phyloP scores from a whole-genome alignment of 2,888 invertebrate genomes.

The Dysmachus trigonus region DNA sequence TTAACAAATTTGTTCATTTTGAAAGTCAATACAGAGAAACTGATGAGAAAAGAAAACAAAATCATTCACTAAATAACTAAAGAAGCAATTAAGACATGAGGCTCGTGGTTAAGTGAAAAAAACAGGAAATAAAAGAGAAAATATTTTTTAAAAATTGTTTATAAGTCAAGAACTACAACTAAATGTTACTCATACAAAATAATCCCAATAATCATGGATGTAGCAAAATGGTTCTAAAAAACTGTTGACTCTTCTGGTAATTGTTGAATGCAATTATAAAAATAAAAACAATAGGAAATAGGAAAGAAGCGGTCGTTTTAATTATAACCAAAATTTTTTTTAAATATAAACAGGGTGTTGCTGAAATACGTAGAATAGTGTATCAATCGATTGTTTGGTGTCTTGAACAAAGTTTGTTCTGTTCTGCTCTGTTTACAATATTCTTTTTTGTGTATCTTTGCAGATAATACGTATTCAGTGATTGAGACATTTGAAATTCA shows the following conservation, averaged over 20 bases:
- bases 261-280: constrained; percentile 18
- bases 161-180: not conserved
- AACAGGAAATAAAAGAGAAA: not conserved
- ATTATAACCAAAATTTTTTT: not conserved
- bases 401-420: too few species aligned
- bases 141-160: constrained; percentile 30
- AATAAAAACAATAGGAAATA: constrained; percentile 15
- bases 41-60: not conserved
- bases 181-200: not conserved
- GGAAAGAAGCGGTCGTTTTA: not conserved
- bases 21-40: not conserved
- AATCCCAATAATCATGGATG: not conserved
- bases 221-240: not conserved
- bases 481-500: too few species aligned
- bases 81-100: not conserved
- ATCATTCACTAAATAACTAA: not conserved
- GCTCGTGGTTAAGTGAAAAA: not conserved
- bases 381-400: too few species aligned
- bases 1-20: not conserved
- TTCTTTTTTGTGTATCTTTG: too few species aligned
- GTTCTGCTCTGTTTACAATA: too few species aligned
- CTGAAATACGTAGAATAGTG: too few species aligned
- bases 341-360: too few species aligned
- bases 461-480: too few species aligned
- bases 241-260: constrained; percentile 31